phyloP scores from a whole-genome alignment of 2,113 vertebrate genomes.

The Pithys albifrons region DNA sequence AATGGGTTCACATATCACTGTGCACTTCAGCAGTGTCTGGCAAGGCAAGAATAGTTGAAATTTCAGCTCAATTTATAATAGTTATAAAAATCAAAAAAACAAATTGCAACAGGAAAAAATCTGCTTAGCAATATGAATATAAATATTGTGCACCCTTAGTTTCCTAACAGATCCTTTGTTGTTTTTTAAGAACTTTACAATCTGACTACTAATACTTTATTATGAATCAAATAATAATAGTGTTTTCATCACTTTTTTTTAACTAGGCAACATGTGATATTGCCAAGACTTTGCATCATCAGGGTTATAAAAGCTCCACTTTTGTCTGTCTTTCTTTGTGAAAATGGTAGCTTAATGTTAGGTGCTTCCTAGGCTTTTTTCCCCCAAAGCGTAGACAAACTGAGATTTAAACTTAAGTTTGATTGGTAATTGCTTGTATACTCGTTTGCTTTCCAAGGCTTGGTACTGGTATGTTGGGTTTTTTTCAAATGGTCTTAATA shows the following conservation, averaged over 20 bases:
- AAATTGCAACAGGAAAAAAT: neutral
- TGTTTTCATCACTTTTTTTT: neutral
- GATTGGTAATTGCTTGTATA: neutral
- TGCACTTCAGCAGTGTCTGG: neutral
- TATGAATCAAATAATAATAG: neutral
- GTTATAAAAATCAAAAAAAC: neutral
- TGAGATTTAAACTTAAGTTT: neutral
- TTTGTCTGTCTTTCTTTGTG: neutral
- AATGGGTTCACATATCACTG: neutral
- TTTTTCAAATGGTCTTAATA: neutral
- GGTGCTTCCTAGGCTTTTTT: neutral
- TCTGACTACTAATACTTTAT: neutral
- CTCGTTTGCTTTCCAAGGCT: neutral
- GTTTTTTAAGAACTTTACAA: neutral
- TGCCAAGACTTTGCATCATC: neutral
- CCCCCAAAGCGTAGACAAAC: neutral
- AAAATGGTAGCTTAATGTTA: neutral
- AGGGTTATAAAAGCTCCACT: neutral
- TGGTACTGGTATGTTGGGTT: neutral
- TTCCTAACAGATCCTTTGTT: neutral
- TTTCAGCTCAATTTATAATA: neutral
- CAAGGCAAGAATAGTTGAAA: neutral
- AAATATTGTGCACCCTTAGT: neutral
- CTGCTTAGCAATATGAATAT: neutral
- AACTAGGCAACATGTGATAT: neutral